Base-by-base conservation (phyloP, 2,888 invertebrate genomes). In the Eilema caniola region DNA sequence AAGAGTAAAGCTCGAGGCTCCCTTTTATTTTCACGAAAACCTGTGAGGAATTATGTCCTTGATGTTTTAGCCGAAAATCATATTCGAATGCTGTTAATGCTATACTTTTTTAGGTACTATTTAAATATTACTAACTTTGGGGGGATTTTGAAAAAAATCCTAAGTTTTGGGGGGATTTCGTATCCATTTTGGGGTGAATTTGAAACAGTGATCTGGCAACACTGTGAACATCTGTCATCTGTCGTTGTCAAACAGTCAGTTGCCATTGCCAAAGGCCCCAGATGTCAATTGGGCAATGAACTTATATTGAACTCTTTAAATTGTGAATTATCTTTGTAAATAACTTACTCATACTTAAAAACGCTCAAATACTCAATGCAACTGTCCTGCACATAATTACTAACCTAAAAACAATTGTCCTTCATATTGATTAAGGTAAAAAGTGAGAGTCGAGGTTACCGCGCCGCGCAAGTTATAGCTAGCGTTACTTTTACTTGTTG, bases 391-490 rank as follows among this genome's bases (percentile, higher is more conserved):
- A 23, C n/a, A 3, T 57, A 60, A 56, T 60, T 53, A 63, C 11
- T 66, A 61, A 63, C 56, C 23, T n/a, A 73, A 24, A 62, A 71
- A 76, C 64, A 33, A 67, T 71, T 76, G 72, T 75, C 75, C 77
- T 80, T 76, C 73, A 66, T 59, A 70, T 79, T 82, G 81, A 80
- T 75, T 75, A 82, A 74, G 75, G 79, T 85, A 89, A 92, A 92
- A 93, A 92, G 92, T 91, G 88, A 92, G 86, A 87, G 83, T 79
- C 90, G 89, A 93, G 92, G 94, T 89, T 90, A 89, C 85, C 84
- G 84, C 79, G 74, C 82, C 78, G 83, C 80, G 77, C 83, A 76
- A 83, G 84, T 85, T 86, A 84, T 85, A 86, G 78, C 82, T 81
- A 83, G 69, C 63, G 67, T 74, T 81, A 76, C 77, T 82, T 83